A percentile compares a stretch with the other conserved stretches of the same genome.
phyloP scores from a whole-genome alignment of 2,113 vertebrate genomes.

The Campylomormyrus numenius region DNA sequence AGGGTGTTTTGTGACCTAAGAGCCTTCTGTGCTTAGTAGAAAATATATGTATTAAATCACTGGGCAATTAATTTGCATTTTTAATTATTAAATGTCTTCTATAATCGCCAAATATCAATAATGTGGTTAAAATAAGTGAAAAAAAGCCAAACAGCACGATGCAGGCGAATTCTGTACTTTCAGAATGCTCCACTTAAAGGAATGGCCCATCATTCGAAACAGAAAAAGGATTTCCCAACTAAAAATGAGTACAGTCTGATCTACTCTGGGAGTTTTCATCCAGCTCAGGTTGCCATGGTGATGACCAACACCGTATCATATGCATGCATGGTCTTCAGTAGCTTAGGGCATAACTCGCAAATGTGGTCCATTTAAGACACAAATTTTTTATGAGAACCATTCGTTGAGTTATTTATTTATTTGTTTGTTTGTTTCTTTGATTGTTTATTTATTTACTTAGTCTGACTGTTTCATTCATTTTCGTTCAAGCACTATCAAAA shows the following conservation, averaged over 20 bases:
- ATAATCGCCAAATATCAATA: too few relatives aligned
- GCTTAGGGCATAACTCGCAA: constrained; percentile 59
- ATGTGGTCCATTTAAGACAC: constrained; percentile 65
- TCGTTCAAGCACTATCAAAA: neutral
- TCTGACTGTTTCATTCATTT: neutral
- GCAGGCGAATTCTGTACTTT: neutral
- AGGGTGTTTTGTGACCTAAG: neutral
- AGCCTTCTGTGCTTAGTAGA: neutral
- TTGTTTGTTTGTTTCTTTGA: neutral
- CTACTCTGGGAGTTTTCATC: constrained; percentile 55
- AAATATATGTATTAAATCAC: neutral
- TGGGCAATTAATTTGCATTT: neutral
- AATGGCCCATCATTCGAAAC: constrained; percentile 22
- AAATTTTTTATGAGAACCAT: constrained; percentile 64
- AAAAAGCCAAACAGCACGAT: neutral
- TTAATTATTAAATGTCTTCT: neutral
- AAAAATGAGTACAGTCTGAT: constrained; percentile 54
- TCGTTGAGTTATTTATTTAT: constrained; percentile 17
- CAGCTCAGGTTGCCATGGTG: constrained; percentile 67
- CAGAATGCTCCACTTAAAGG: constrained; percentile 3
- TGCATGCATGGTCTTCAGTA: constrained; percentile 71
- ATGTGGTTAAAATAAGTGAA: neutral
- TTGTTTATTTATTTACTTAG: constrained; percentile 4
- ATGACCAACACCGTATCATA: constrained; percentile 77
- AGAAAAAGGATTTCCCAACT: constrained; percentile 37